Conservation (phyloP, 2,113 vertebrate genomes). For the Tapirus terrestris region DNA sequence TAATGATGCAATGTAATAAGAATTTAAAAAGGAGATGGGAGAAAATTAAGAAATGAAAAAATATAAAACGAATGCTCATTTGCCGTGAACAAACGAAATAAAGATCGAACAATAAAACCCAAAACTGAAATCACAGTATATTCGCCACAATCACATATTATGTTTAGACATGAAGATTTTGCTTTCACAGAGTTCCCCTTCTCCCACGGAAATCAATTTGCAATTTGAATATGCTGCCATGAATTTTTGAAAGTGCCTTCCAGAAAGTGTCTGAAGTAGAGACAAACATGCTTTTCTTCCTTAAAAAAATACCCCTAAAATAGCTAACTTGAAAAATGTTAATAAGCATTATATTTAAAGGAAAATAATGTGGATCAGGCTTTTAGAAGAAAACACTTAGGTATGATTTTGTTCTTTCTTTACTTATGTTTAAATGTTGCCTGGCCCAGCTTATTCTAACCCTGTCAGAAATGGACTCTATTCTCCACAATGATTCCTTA, state of each 20-base stretch:
- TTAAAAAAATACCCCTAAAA: not conserved
- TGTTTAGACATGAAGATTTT: not conserved
- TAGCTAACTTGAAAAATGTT: slow-evolving; percentile 5
- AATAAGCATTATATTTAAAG: not conserved
- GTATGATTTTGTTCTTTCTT: not conserved
- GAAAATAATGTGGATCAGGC: not conserved
- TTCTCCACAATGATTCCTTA: not conserved
- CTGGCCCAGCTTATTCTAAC: not conserved
- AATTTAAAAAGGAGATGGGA: not conserved
- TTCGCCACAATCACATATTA: not conserved
- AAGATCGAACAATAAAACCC: not conserved
- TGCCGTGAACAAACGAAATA: not conserved
- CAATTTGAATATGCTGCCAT: not conserved
- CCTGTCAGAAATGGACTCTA: not conserved
- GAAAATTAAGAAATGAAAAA: not conserved
- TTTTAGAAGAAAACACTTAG: not conserved
- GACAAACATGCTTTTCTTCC: not conserved
- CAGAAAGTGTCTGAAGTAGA: not conserved
- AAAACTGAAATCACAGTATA: not conserved
- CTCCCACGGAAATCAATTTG: not conserved
- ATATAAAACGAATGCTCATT: not conserved
- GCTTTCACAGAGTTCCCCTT: not conserved
- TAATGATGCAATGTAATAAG: not conserved
- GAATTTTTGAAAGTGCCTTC: not conserved
- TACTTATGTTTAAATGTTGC: not conserved